Evolutionary conservation across 2,113 vertebrate species (phyloP).

Genomic region (Elaphurus davidianus): DNA sequence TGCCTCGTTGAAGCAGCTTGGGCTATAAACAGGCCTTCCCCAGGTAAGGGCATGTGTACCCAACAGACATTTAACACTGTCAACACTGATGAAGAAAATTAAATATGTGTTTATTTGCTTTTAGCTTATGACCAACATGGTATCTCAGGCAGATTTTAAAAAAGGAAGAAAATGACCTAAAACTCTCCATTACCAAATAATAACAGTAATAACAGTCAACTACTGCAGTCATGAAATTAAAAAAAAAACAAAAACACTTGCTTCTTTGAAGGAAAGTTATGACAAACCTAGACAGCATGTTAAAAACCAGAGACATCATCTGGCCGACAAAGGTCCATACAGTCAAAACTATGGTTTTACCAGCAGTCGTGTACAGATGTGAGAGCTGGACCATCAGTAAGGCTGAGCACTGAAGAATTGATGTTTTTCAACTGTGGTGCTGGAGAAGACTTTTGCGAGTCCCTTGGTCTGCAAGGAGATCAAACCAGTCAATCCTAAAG

Average conservation of each 20-base stretch:
- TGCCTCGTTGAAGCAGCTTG: neutral
- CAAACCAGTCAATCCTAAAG: neutral
- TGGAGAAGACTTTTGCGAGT: neutral
- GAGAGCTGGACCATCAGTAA: neutral
- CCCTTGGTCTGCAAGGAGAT: neutral
- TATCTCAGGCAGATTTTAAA: neutral
- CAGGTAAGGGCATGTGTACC: too few species aligned
- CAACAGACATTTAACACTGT: neutral
- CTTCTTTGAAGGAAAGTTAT: neutral
- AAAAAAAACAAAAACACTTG: neutral
- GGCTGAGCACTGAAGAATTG: neutral
- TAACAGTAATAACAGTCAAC: neutral
- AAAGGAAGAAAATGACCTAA: neutral
- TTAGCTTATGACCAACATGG: neutral
- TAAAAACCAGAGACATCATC: neutral
- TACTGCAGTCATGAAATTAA: neutral
- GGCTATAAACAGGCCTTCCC: neutral
- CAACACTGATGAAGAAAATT: neutral
- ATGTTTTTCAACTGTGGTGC: neutral
- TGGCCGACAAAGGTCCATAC: neutral
- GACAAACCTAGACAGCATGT: neutral
- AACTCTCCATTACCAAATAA: neutral
- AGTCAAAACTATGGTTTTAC: neutral
- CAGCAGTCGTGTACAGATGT: neutral
- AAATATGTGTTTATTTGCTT: neutral